Evolutionary conservation across 23 tunicate genomes (phyloP).

Genomic region (Trididemnum clinides): DNA sequence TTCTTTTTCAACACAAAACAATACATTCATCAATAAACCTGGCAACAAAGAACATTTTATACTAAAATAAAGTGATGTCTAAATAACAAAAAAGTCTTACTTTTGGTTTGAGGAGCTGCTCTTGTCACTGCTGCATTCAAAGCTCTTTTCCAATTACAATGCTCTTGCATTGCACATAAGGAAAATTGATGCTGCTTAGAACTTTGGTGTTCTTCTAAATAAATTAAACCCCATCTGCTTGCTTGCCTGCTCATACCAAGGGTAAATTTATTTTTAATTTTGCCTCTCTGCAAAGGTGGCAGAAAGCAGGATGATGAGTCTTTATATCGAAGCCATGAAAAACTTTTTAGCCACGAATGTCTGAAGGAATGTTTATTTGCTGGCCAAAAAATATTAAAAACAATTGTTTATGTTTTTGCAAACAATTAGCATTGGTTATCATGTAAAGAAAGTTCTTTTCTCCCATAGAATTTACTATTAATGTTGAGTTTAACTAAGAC

Average conservation of each 20-base stretch:
- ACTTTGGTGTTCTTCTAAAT: neutral
- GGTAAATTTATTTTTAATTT: neutral
- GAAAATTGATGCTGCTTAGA: neutral
- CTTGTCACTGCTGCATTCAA: neutral
- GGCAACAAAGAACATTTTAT: no score
- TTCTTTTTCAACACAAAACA: no score
- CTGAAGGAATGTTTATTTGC: neutral
- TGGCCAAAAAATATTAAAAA: neutral
- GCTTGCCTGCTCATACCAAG: neutral
- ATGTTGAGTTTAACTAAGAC: no score
- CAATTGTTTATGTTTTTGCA: no score
- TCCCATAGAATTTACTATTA: no score
- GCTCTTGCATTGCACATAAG: neutral
- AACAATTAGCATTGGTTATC: no score
- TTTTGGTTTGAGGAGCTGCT: neutral
- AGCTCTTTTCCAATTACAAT: neutral
- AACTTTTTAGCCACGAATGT: neutral
- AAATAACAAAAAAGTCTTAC: no score
- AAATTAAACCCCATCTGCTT: neutral
- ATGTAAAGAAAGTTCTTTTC: no score
- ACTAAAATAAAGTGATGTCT: no score
- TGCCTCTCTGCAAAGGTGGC: neutral
- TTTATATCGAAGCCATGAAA: neutral
- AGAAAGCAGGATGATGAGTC: neutral
- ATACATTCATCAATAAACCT: no score